phyloP scores from a whole-genome alignment of 2,888 invertebrate species.

The Pseudococcus jackbeardsleyi region DNA sequence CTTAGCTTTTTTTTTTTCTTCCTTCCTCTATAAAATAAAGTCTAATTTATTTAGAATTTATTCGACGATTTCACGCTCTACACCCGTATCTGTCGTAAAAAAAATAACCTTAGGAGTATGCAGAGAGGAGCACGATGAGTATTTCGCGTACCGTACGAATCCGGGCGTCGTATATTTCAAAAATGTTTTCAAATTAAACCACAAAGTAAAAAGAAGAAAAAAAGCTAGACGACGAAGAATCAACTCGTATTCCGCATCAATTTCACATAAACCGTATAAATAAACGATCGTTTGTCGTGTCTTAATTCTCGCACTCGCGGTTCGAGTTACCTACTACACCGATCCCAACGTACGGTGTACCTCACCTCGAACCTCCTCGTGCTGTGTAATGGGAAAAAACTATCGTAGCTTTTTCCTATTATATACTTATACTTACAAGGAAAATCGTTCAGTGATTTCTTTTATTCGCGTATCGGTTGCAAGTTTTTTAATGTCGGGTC shows the following conservation, averaged over 20 bases:
- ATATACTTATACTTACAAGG: background rate
- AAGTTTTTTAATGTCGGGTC: background rate
- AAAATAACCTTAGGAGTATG: background rate
- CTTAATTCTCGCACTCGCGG: background rate
- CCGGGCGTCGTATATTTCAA: background rate
- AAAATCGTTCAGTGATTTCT: background rate
- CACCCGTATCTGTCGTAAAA: background rate
- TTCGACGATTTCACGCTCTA: conserved; percentile 14
- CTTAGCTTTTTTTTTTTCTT: background rate
- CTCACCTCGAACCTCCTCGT: background rate
- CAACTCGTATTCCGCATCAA: conserved; percentile 2
- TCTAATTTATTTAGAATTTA: conserved; percentile 32
- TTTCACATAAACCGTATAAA: background rate
- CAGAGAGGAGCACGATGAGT: background rate
- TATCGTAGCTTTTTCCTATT: background rate
- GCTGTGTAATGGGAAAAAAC: background rate
- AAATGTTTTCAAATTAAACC: conserved; percentile 21
- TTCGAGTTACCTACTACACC: background rate
- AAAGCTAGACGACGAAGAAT: background rate
- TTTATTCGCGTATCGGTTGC: background rate
- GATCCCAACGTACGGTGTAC: background rate
- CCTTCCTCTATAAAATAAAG: background rate
- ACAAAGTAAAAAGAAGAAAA: background rate
- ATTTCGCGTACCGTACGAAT: background rate
- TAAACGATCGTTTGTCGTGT: conserved; percentile 13